Evolutionary conservation across 2,113 vertebrate genomes (phyloP), one percentile per base, ranked within the genome.

Genomic region (Columba janthina): DNA sequence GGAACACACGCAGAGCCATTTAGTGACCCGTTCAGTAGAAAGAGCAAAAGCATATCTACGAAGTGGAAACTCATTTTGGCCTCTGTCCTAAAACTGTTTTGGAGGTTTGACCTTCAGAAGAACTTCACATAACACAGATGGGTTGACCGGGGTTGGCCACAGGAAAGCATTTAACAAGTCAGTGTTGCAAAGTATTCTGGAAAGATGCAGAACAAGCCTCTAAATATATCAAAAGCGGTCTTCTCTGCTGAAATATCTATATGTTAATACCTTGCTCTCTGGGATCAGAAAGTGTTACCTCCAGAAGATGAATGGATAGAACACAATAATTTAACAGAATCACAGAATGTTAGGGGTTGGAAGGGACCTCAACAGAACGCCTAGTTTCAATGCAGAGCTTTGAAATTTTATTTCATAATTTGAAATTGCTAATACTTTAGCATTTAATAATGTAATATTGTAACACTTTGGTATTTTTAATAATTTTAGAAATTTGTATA

Each of bases 91-190:
- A 44, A 76, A 78, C 53, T 38, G 3, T 76, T 67, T 69, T 75
- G 32, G 85, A 82, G 76, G 48, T 66, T 1, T 96, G 88, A 95
- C 88, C 88, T 95, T 95, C 82, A 75, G 53, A 51, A 71, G 66
- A 89, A 46, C 84, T 58, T 72, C 65, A 7, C 11, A 50, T 69
- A 79, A 60, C 84, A 61, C 78, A 80, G 77, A 86, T 67, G 72
- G 53, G 72, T 40, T 88, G 79, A 64, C 61, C 12, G 10, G 54
- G 65, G 65, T 32, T 94, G 94, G 75, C 88, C 90, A 85, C 60
- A 76, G 88, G 57, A 90, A 96, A 84, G 69, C 2, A 1, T 84
- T 96, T 94, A 75, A 90, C 85, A 84, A 95, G 61, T 81, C 72
- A 74, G 48, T 10, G 21, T 83, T 81, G 72, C 88, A 86, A 38